A percentile compares a stretch with the other conserved stretches of the same genome.
Conservation (phyloP, 2,113 vertebrate species). For the Paradoxurus hermaphroditus region DNA sequence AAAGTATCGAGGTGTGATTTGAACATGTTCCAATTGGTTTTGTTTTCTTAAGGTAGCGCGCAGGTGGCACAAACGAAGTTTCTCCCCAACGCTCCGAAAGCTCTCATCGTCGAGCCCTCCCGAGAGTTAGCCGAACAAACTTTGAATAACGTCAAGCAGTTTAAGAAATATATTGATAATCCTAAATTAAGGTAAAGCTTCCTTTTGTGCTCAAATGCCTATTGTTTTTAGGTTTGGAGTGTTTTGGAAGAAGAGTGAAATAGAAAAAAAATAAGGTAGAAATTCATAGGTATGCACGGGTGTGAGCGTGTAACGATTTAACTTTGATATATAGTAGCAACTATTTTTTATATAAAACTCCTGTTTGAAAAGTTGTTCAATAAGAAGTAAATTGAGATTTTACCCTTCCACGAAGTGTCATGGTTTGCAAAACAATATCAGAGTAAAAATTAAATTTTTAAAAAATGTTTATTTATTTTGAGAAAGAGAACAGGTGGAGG, state of each 20-base stretch:
- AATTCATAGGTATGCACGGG: not conserved
- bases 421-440: not conserved
- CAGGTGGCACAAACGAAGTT: constrained; percentile 91
- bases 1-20: not conserved
- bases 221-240: not conserved
- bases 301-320: not conserved
- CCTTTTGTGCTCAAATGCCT: not conserved
- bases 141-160: constrained; percentile 94
- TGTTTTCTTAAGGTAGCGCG: constrained; percentile 85
- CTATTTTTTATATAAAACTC: not conserved
- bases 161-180: constrained; percentile 94
- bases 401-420: not conserved
- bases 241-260: not conserved
- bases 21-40: not conserved
- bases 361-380: not conserved
- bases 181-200: constrained; percentile 92
- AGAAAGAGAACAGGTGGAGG: not conserved
- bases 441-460: not conserved
- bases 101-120: constrained; percentile 95
- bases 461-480: not conserved
- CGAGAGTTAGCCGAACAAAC: constrained; percentile 98
- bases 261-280: not conserved
- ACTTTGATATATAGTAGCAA: not conserved
- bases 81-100: constrained; percentile 91
- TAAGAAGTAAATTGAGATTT: not conserved